Evolutionary conservation across 2,888 invertebrate species (phyloP).

Genomic region (Cantharis rufa): DNA sequence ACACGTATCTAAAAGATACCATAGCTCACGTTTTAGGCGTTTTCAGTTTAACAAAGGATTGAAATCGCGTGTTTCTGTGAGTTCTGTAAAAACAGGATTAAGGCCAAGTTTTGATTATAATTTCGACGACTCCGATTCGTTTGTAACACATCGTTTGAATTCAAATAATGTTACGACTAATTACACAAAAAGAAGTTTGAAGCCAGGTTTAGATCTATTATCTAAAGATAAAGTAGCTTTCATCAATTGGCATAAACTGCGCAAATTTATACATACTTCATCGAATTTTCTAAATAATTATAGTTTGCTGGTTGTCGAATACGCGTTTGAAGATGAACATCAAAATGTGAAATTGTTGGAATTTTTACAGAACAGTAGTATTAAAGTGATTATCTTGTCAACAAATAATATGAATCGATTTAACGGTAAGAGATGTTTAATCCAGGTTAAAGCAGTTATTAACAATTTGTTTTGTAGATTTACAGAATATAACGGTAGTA

Average conservation of each 20-base stretch:
- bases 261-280: neutral
- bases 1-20: too few species aligned
- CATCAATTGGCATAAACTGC: slow-evolving; percentile 3
- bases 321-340: neutral
- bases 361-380: neutral
- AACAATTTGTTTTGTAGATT: neutral
- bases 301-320: slow-evolving; percentile 10
- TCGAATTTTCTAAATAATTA: neutral
- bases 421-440: neutral
- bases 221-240: neutral
- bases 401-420: neutral
- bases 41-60: too few species aligned
- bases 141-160: too few species aligned
- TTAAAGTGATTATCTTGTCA: slow-evolving; percentile 6
- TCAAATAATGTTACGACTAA: too few species aligned
- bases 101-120: too few species aligned
- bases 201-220: too few species aligned
- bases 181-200: too few species aligned
- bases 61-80: too few species aligned
- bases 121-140: too few species aligned
- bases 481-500: neutral
- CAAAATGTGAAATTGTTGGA: neutral
- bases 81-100: too few species aligned
- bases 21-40: too few species aligned
- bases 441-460: neutral